Percentiles rank a stretch among this genome's conserved stretches.
phyloP scores from a whole-genome alignment of 2,113 vertebrate species.

The Addax nasomaculatus region DNA sequence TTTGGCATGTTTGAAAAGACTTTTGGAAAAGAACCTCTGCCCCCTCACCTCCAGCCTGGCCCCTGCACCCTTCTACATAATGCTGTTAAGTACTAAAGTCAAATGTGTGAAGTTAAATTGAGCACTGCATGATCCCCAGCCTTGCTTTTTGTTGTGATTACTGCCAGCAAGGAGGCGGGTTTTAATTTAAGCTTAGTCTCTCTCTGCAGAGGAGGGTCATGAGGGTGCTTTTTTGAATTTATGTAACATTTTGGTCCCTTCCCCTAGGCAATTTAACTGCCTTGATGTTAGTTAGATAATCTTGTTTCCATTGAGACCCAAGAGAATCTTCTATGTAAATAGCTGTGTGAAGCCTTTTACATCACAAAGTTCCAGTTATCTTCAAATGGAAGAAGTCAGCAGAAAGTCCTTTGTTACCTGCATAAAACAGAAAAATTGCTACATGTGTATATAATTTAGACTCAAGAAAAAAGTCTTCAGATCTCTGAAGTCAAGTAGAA shows the following conservation, averaged over 20 bases:
- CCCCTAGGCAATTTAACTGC: background rate
- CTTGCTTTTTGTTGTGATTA: background rate
- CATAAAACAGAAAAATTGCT: constrained; percentile 18
- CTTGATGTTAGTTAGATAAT: constrained; percentile 32
- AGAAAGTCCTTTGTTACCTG: constrained; percentile 29
- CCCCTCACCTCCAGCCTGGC: background rate
- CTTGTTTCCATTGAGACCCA: constrained; percentile 35
- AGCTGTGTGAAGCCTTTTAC: constrained; percentile 8
- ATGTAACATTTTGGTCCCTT: constrained; percentile 14
- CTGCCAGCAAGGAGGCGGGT: background rate
- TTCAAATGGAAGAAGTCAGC: constrained; percentile 32
- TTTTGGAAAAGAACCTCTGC: background rate
- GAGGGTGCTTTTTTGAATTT: constrained; percentile 19
- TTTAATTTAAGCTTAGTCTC: constrained; percentile 26
- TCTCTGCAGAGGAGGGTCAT: background rate
- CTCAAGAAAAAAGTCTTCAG: background rate
- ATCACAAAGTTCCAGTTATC: background rate
- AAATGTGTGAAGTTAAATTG: constrained; percentile 11
- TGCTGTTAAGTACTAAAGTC: background rate
- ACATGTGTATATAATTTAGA: background rate
- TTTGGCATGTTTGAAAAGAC: constrained; percentile 23
- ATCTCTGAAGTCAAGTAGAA: constrained; percentile 22
- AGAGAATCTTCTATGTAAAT: constrained; percentile 13
- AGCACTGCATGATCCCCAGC: background rate
- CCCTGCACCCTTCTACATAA: background rate